Percentiles rank a stretch among this genome's conserved stretches.
phyloP scores from a whole-genome alignment of 2,113 vertebrate genomes.

The Pluvianellus socialis region DNA sequence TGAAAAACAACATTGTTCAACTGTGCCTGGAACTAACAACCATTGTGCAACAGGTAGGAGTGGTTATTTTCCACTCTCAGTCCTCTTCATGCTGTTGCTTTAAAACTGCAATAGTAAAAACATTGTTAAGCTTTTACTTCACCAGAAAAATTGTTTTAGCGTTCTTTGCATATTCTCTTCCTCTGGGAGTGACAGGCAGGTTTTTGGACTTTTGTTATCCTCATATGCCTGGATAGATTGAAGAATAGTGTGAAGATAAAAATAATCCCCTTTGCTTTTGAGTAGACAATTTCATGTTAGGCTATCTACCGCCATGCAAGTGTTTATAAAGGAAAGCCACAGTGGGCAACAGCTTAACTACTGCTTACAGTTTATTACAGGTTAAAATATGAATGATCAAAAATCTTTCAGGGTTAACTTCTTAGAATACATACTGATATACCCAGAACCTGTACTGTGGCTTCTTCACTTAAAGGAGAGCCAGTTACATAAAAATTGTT shows the following conservation, averaged over 20 bases:
- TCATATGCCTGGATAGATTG: not conserved
- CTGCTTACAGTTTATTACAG: not conserved
- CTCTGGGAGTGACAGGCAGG: not conserved
- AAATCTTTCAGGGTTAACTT: not conserved
- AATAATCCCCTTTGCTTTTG: not conserved
- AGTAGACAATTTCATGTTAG: not conserved
- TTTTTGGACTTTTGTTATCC: not conserved
- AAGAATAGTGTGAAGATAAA: not conserved
- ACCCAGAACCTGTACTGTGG: not conserved
- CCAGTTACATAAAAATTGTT: not conserved
- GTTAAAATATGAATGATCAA: not conserved
- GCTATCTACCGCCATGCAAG: not conserved
- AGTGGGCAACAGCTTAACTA: not conserved
- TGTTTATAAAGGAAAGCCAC: not conserved
- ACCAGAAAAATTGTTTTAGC: not conserved
- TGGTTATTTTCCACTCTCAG: not conserved
- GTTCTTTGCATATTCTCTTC: not conserved
- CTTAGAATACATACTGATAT: not conserved
- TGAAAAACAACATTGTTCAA: conserved; percentile 95
- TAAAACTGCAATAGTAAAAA: not conserved
- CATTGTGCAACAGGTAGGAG: conserved; percentile 91
- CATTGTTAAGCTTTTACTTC: not conserved
- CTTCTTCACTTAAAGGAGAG: not conserved
- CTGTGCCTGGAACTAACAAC: conserved; percentile 92
- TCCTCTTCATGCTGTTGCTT: not conserved